phyloP scores from a whole-genome alignment of 2,797 vertebrate species.

The Arctocebus calabarensis region DNA sequence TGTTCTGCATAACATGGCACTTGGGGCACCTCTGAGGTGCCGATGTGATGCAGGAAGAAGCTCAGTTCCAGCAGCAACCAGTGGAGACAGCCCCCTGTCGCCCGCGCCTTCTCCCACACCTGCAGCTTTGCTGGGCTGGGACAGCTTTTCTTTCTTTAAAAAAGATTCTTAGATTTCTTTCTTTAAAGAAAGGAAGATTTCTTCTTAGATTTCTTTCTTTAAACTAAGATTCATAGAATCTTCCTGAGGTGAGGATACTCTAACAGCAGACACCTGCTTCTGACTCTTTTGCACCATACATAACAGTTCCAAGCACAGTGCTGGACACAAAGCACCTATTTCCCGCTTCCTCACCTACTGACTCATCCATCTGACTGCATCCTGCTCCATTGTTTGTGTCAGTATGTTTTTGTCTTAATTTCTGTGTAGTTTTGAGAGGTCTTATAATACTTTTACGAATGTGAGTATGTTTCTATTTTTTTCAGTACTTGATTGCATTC shows the following conservation, averaged over 20 bases:
- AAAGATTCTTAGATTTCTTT: too few species aligned
- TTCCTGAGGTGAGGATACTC: neutral
- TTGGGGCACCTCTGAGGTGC: too few species aligned
- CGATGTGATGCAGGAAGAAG: neutral
- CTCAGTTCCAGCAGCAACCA: neutral
- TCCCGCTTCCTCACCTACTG: neutral
- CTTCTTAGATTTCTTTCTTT: too few species aligned
- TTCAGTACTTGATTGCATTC: neutral
- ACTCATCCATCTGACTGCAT: neutral
- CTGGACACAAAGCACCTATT: neutral
- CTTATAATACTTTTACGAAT: neutral
- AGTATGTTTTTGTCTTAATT: neutral
- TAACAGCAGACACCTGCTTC: neutral
- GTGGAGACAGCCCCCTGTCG: neutral
- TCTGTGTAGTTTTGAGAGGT: neutral
- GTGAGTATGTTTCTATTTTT: neutral
- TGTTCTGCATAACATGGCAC: neutral
- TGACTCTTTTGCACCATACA: neutral
- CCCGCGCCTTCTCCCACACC: neutral
- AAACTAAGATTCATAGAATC: too few species aligned
- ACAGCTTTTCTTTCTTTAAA: neutral
- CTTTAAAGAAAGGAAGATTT: too few species aligned
- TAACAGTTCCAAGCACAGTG: neutral
- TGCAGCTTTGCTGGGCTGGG: neutral
- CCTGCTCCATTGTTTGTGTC: neutral